phyloP scores from a whole-genome alignment of 1,140 invertebrate species.

The Euborellia annulipes region DNA sequence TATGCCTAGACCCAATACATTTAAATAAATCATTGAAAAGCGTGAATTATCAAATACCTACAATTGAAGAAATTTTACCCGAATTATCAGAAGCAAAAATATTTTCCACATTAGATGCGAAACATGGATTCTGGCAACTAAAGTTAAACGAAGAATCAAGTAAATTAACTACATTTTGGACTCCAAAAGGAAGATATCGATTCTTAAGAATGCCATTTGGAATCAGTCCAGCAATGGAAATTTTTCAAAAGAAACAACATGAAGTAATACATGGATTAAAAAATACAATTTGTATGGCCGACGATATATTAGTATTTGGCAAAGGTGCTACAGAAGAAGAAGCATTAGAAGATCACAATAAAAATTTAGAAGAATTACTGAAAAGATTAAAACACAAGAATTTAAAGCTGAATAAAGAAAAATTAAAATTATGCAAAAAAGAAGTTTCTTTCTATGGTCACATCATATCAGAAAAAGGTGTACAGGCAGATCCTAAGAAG shows the following conservation, averaged over 20 bases:
- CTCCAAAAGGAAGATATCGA: constrained; percentile 9
- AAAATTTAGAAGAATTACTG: too few relatives aligned
- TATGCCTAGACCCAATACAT: constrained; percentile 23
- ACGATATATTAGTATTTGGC: too few relatives aligned
- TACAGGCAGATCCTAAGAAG: too few relatives aligned
- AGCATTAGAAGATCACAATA: too few relatives aligned
- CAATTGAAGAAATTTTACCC: constrained; percentile 16
- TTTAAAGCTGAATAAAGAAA: too few relatives aligned
- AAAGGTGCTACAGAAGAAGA: too few relatives aligned
- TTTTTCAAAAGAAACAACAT: constrained; percentile 16
- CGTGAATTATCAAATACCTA: constrained; percentile 15
- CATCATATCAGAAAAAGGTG: too few relatives aligned
- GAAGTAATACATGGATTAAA: too few relatives aligned
- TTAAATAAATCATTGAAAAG: constrained; percentile 22
- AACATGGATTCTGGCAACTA: constrained; percentile 20
- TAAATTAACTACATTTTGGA: constrained; percentile 10
- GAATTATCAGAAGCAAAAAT: constrained; percentile 16
- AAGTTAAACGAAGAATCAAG: constrained; percentile 14
- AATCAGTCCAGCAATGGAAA: constrained; percentile 10
- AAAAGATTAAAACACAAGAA: too few relatives aligned
- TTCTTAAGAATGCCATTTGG: constrained; percentile 10
- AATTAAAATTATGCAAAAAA: too few relatives aligned
- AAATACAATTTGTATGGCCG: too few relatives aligned
- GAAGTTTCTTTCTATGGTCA: too few relatives aligned
- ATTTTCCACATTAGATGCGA: constrained; percentile 21